These are phyloP conservation scores for Hypocryptadius cinnamomeus DNA, from an alignment of 2,113 vertebrate species.

Conservation along the genomic window DNA sequence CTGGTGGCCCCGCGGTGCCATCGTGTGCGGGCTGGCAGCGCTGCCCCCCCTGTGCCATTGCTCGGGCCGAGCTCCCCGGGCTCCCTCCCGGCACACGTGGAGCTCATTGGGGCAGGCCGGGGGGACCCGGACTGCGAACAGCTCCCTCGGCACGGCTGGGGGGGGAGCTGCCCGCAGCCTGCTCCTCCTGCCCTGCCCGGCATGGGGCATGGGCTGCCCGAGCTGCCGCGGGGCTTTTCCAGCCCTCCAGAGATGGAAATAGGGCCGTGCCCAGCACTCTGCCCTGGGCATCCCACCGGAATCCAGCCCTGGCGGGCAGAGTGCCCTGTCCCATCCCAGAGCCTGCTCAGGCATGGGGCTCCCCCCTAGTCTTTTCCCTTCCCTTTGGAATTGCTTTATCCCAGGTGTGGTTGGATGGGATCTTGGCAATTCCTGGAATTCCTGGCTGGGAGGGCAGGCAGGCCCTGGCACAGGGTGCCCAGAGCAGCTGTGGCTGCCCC, in stretches of 20 bases:
- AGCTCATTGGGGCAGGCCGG: too few relatives aligned
- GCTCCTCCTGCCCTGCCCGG: neutral
- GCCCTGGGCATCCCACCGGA: rapidly evolving
- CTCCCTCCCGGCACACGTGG: too few relatives aligned
- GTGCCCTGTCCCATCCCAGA: neutral
- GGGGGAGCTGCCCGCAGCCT: neutral
- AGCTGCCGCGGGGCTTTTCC: neutral
- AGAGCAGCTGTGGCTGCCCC: neutral
- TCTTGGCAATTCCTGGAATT: neutral
- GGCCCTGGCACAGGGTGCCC: neutral
- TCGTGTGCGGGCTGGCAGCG: too few relatives aligned
- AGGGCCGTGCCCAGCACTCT: neutral
- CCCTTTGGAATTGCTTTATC: neutral
- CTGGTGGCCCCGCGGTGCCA: too few relatives aligned
- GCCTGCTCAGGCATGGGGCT: neutral
- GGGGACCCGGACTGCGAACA: neutral
- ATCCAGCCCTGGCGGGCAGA: rapidly evolving
- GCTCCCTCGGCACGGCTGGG: neutral
- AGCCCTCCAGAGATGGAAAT: neutral
- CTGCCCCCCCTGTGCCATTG: too few relatives aligned
- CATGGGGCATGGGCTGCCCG: neutral
- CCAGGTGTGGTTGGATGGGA: neutral
- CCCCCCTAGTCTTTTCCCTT: neutral
- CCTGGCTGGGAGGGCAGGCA: rapidly evolving
- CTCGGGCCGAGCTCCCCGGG: too few relatives aligned